These are phyloP conservation scores for Podilymbus podiceps DNA, from an alignment of 2,113 vertebrate genomes.

Conservation along the genomic window DNA sequence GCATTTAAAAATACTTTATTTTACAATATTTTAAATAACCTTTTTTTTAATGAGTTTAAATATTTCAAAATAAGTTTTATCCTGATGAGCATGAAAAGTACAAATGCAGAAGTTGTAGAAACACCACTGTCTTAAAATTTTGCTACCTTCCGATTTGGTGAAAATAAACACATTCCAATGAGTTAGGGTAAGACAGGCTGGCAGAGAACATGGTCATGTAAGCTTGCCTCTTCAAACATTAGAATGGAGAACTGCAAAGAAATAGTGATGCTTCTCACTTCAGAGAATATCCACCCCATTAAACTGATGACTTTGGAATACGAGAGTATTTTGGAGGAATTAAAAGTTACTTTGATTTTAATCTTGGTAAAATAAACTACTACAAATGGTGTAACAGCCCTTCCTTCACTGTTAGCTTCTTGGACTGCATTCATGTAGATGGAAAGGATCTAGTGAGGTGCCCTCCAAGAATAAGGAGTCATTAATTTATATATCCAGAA, in stretches of 20 bases:
- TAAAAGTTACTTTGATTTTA: background rate
- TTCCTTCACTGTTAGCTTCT: background rate
- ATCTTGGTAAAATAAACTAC: background rate
- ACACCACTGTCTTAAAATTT: background rate
- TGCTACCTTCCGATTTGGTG: background rate
- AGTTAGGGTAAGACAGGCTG: background rate
- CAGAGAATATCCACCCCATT: background rate
- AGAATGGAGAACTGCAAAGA: background rate
- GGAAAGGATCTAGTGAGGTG: background rate
- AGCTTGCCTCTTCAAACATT: background rate
- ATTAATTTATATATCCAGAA: background rate
- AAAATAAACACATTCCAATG: background rate
- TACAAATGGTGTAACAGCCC: background rate
- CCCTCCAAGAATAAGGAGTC: background rate
- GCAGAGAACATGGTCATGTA: background rate
- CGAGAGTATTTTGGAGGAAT: background rate
- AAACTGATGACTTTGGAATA: background rate
- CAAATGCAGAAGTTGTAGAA: background rate
- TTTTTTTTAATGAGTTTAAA: background rate
- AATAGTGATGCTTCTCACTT: background rate
- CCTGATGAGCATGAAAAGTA: background rate
- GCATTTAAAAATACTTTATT: background rate
- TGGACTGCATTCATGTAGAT: background rate
- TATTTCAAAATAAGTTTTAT: background rate
- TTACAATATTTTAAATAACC: background rate